Evolutionary conservation across 1,140 invertebrate genomes (phyloP).

Genomic region (Prorops nasuta): DNA sequence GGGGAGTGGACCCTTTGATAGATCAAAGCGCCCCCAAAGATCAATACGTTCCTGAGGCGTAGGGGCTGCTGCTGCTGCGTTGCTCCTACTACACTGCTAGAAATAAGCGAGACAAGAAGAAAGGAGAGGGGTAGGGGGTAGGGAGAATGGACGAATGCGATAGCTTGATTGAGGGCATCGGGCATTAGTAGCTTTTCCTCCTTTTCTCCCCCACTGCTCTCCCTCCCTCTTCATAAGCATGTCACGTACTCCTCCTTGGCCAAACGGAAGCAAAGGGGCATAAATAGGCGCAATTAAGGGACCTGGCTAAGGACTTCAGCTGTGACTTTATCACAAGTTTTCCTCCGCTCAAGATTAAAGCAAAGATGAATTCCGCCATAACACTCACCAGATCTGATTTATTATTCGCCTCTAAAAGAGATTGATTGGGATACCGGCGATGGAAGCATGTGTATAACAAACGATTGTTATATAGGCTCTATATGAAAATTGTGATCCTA

Average conservation of each 20-base stretch:
- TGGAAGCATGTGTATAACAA: too few species aligned
- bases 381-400: too few species aligned
- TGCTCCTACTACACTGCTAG: constrained; percentile 1
- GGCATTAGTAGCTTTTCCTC: constrained; percentile 41
- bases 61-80: constrained; percentile 13
- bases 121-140: constrained; percentile 14
- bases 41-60: constrained; percentile 43
- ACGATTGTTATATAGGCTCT: too few species aligned
- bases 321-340: neutral
- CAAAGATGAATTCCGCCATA: too few species aligned
- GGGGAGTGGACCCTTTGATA: constrained; percentile 38
- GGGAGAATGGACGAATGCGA: constrained; percentile 26
- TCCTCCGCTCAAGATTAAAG: too few species aligned
- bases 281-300: constrained; percentile 56
- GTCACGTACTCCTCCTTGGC: constrained; percentile 49
- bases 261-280: constrained; percentile 48
- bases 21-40: constrained; percentile 52
- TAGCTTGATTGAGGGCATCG: constrained; percentile 50
- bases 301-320: constrained; percentile 12
- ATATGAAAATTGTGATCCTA: too few species aligned
- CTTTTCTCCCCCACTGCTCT: constrained; percentile 2
- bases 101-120: constrained; percentile 7
- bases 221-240: constrained; percentile 50
- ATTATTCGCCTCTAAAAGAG: too few species aligned
- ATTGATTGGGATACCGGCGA: too few species aligned